Conservation (phyloP, 1,140 invertebrate genomes). For the Lerema accius region DNA sequence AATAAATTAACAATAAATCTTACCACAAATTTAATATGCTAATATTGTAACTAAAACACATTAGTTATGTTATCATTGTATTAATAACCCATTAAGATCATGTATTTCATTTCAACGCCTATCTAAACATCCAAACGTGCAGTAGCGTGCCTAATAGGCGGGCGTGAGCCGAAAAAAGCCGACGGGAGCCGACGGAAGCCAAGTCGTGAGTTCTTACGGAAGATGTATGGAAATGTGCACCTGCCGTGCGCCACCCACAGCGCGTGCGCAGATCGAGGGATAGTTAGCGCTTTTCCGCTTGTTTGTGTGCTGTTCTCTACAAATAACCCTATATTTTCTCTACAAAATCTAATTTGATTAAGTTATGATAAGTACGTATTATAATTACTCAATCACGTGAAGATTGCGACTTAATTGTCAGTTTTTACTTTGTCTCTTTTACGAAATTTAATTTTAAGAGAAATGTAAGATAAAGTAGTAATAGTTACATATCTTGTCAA, state of each 20-base stretch:
- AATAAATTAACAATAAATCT: too few relatives aligned
- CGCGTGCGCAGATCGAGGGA: slow-evolving; percentile 55
- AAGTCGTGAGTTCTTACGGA: slow-evolving; percentile 52
- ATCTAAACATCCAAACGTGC: slow-evolving; percentile 17
- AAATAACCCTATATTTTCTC: slow-evolving; percentile 27
- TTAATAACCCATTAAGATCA: slow-evolving; percentile 8
- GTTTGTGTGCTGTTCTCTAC: slow-evolving; percentile 28
- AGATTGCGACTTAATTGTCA: too few relatives aligned
- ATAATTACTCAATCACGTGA: too few relatives aligned
- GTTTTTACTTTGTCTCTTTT: too few relatives aligned
- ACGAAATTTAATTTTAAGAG: too few relatives aligned
- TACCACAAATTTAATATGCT: background rate
- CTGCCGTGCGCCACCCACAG: slow-evolving; percentile 69
- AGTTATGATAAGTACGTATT: too few relatives aligned
- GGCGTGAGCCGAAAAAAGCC: slow-evolving; percentile 34
- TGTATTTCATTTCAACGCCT: slow-evolving; percentile 8
- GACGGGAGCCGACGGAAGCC: slow-evolving; percentile 33
- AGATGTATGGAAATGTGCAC: slow-evolving; percentile 68
- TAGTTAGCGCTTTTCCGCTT: slow-evolving; percentile 42
- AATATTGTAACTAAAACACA: background rate
- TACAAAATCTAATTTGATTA: background rate
- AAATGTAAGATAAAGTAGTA: too few relatives aligned
- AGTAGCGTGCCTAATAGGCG: slow-evolving; percentile 23
- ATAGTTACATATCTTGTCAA: slow-evolving; percentile 14
- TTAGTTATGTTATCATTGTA: background rate